These are phyloP conservation scores for Amphimallon solstitiale DNA, from an alignment of 2,888 invertebrate species.

Conservation along the genomic window DNA sequence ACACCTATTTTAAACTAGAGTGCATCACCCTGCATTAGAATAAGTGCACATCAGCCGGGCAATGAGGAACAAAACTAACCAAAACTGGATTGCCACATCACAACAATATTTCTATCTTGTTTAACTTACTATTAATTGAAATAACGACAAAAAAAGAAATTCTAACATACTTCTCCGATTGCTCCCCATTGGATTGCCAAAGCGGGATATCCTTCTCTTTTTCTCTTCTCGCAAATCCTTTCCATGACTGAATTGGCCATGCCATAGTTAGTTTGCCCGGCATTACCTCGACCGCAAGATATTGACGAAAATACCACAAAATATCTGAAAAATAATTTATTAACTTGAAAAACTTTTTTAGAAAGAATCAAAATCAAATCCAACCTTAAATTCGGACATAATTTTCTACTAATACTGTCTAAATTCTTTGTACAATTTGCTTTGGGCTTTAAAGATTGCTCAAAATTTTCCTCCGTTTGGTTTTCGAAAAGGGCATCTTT, in stretches of 20 bases:
- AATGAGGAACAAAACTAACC: no score
- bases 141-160: no score
- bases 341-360: not conserved
- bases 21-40: no score
- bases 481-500: conserved; percentile 82
- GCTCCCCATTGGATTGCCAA: conserved; percentile 49
- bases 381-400: conserved; percentile 64
- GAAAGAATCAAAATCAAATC: not conserved
- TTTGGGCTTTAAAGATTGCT: conserved; percentile 79
- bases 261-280: conserved; percentile 90
- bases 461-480: conserved; percentile 76
- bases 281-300: conserved; percentile 89
- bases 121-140: no score
- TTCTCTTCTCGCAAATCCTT: conserved; percentile 79
- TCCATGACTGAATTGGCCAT: conserved; percentile 91
- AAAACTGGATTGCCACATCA: no score
- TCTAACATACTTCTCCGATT: conserved; percentile 61
- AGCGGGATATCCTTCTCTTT: conserved; percentile 51
- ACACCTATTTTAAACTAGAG: no score
- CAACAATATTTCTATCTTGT: no score
- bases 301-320: conserved; percentile 93
- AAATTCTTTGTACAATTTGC: conserved; percentile 81
- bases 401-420: conserved; percentile 72
- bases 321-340: conserved; percentile 62
- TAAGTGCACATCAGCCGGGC: no score